Evolutionary conservation across 2,797 vertebrate genomes (phyloP).

Genomic region (Oceanodroma leucorhoa): DNA sequence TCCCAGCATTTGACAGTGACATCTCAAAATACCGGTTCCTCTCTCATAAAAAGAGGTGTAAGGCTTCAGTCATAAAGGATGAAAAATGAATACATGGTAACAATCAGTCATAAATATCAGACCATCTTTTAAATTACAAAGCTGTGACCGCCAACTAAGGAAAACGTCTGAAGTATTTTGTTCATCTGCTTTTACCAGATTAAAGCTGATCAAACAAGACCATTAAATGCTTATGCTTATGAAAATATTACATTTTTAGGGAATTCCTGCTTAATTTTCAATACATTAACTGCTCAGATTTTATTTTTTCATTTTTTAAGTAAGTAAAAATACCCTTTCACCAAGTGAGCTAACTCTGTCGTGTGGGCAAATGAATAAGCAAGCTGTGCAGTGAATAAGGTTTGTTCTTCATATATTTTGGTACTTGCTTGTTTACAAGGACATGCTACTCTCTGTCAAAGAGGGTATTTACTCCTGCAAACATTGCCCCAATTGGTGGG

Average conservation of each 20-base stretch:
- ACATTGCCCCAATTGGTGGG: not conserved
- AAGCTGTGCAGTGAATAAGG: not conserved
- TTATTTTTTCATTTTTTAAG: not conserved
- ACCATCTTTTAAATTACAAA: not conserved
- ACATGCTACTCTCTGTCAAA: not conserved
- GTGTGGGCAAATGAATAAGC: not conserved
- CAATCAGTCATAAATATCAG: not conserved
- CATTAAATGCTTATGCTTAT: not conserved
- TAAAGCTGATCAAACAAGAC: not conserved
- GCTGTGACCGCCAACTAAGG: not conserved
- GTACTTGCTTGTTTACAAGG: not conserved
- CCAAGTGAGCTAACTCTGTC: not conserved
- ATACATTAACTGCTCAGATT: not conserved
- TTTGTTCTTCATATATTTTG: not conserved
- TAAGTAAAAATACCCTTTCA: not conserved
- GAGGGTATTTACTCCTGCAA: not conserved
- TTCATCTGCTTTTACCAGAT: not conserved
- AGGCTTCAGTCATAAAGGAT: not conserved
- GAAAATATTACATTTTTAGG: not conserved
- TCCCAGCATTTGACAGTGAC: not conserved
- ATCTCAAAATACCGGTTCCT: not conserved
- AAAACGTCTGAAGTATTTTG: not conserved
- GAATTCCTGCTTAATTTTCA: not conserved
- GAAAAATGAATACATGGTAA: not conserved
- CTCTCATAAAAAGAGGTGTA: not conserved